A percentile compares a stretch with the other conserved stretches of the same genome.
Conservation (phyloP, 1,140 invertebrate genomes). For the Listronotus bonariensis region DNA sequence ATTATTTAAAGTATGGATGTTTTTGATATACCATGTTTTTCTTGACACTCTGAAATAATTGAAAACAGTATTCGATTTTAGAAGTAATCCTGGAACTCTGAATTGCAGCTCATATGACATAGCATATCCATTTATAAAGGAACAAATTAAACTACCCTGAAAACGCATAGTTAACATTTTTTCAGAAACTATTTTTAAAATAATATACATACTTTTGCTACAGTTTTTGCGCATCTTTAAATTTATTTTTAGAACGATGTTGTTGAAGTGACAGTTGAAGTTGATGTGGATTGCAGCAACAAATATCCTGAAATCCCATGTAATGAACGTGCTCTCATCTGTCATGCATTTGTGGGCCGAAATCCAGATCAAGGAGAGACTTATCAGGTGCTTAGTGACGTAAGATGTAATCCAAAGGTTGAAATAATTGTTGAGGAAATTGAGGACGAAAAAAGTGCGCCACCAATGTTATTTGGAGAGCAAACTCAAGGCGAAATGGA, state of each 20-base stretch:
- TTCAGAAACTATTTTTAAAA: no score
- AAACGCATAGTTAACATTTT: no score
- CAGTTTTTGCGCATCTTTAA: background rate
- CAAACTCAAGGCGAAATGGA: background rate
- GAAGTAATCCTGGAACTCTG: no score
- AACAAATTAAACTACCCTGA: no score
- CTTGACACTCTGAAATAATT: no score
- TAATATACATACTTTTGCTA: background rate
- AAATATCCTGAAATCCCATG: slow-evolving; percentile 40
- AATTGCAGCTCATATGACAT: no score
- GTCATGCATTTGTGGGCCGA: slow-evolving; percentile 33
- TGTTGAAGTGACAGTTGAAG: slow-evolving; percentile 34
- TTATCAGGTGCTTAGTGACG: slow-evolving; percentile 34
- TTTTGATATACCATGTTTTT: no score
- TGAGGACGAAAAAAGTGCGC: slow-evolving; percentile 13
- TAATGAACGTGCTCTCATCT: slow-evolving; percentile 33
- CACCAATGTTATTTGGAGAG: background rate
- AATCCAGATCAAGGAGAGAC: slow-evolving; percentile 4
- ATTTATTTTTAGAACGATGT: slow-evolving; percentile 37
- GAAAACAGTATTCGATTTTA: no score
- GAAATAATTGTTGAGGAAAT: slow-evolving; percentile 30
- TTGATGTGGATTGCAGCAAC: slow-evolving; percentile 33
- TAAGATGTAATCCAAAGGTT: slow-evolving; percentile 38
- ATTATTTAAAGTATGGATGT: no score
- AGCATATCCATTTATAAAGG: no score